Evolutionary conservation across 2,113 vertebrate species (phyloP).

Genomic region (Galeopterus variegatus): DNA sequence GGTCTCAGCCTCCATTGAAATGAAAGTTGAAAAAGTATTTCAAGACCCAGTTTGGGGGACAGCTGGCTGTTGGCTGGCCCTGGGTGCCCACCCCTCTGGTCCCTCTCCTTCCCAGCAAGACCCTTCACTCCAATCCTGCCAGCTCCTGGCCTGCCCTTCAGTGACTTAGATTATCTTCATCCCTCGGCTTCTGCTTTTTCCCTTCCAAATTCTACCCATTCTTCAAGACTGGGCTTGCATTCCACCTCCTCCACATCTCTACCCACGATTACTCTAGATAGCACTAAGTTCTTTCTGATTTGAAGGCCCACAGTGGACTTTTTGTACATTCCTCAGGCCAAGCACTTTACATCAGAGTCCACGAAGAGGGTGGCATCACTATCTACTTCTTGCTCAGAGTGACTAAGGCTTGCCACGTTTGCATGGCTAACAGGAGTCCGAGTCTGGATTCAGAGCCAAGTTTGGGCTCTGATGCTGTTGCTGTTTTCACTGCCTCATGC

Average conservation of each 20-base stretch:
- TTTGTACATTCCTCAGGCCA: neutral
- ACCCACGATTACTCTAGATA: neutral
- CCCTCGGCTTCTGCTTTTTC: neutral
- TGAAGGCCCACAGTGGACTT: neutral
- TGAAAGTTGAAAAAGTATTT: neutral
- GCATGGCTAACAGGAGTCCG: neutral
- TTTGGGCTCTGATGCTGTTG: no score
- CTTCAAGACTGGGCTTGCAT: neutral
- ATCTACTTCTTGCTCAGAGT: neutral
- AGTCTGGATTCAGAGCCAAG: neutral
- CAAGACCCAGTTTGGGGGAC: neutral
- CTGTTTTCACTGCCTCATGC: neutral
- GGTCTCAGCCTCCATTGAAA: neutral
- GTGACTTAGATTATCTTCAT: neutral
- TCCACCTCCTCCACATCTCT: neutral
- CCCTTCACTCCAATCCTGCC: neutral
- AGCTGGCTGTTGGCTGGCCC: neutral
- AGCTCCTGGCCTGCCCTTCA: neutral
- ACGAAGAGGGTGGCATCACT: fast-evolving
- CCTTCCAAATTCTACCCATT: neutral
- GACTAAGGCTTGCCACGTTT: neutral
- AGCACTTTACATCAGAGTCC: neutral
- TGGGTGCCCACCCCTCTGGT: no score
- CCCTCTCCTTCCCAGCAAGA: neutral
- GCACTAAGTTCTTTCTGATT: neutral